phyloP scores from a whole-genome alignment of 2,113 vertebrate genomes.

The Vanacampus margaritifer region DNA sequence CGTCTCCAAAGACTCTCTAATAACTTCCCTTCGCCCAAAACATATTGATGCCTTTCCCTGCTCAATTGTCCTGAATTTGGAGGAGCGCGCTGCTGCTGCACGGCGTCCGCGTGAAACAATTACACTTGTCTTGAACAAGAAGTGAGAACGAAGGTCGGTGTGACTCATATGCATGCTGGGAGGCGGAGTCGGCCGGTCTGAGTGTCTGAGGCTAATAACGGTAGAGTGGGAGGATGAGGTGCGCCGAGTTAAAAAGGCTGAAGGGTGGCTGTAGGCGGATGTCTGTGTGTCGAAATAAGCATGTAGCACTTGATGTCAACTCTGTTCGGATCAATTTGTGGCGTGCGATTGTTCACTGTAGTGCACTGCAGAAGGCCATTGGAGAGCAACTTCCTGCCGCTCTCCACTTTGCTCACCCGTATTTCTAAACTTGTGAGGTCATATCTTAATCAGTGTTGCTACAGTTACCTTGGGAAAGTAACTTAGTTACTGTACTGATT shows the following conservation, averaged over 20 bases:
- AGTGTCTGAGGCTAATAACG: conserved; percentile 64
- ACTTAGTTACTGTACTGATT: no score
- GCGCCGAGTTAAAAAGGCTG: conserved; percentile 51
- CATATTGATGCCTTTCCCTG: conserved; percentile 15
- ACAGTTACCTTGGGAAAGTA: no score
- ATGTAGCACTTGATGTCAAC: conserved; percentile 18
- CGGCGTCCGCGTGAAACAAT: conserved; percentile 38
- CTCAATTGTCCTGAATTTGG: conserved; percentile 15
- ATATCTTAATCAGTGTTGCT: not conserved
- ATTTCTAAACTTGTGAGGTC: not conserved
- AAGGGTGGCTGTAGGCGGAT: conserved; percentile 47
- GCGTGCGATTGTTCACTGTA: conserved; percentile 45
- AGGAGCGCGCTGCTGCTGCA: conserved; percentile 18
- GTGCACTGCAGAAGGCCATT: conserved; percentile 29
- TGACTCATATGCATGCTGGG: conserved; percentile 51
- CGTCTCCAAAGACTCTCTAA: conserved; percentile 5
- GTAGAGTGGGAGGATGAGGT: conserved; percentile 63
- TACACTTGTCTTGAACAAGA: conserved; percentile 45
- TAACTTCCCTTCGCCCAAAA: conserved; percentile 10
- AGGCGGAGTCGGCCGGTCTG: conserved; percentile 54
- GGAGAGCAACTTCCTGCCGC: conserved; percentile 37
- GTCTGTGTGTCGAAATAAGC: conserved; percentile 32
- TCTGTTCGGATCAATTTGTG: conserved; percentile 53
- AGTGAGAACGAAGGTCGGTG: conserved; percentile 36
- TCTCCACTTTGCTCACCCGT: not conserved